Percentiles rank a stretch among this genome's conserved stretches.
Evolutionary conservation across 2,888 invertebrate genomes (phyloP).

Genomic region (Taphrorychus bicolor): DNA sequence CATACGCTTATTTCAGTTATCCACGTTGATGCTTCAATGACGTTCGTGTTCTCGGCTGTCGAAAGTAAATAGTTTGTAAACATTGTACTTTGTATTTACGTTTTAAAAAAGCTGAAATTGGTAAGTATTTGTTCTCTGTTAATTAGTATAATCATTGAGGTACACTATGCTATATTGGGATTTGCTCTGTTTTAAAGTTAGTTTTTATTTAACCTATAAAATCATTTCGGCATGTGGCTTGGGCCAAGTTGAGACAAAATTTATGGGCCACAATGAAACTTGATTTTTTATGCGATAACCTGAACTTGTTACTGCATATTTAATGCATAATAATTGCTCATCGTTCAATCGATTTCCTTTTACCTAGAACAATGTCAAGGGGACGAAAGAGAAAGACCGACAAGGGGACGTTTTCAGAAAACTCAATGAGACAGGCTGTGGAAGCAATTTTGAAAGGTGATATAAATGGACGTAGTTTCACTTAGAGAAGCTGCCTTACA

Average conservation of each 20-base stretch:
- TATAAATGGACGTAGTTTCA: no score
- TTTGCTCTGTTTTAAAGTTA: background rate
- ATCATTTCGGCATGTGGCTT: background rate
- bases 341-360: background rate
- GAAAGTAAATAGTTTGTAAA: no score
- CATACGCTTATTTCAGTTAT: background rate
- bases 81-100: no score
- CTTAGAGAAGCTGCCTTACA: no score
- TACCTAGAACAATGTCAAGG: background rate
- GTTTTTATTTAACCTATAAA: background rate
- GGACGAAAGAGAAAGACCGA: background rate
- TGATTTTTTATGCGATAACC: no score
- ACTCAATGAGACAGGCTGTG: background rate
- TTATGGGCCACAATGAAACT: background rate
- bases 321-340: no score
- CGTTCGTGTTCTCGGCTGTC: background rate
- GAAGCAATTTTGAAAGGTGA: no score
- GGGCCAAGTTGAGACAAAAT: background rate
- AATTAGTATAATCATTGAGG: no score
- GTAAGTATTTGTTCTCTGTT: no score
- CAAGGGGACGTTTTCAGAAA: background rate
- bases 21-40: background rate
- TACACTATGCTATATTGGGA: background rate
- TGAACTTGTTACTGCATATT: no score
- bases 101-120: no score